Conservation (phyloP, 2,797 vertebrate species). For the Gobionotothen gibberifrons region DNA sequence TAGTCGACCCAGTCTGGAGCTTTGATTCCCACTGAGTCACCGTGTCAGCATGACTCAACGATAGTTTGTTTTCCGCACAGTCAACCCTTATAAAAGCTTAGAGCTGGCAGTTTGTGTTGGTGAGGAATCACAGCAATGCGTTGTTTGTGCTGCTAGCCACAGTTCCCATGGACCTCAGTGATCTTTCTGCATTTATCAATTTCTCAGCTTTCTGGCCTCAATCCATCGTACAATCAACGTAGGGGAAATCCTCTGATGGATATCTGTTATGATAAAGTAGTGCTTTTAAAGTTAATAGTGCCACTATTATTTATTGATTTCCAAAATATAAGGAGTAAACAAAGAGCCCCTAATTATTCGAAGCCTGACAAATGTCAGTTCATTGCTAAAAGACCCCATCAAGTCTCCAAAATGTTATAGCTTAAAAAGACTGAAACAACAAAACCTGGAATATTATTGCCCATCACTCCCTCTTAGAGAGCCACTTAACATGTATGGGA, state of each 20-base stretch:
- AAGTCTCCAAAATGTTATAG: neutral
- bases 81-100: constrained; percentile 26
- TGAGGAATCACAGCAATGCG: constrained; percentile 31
- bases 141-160: constrained; percentile 26
- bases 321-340: constrained; percentile 5
- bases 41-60: constrained; percentile 22
- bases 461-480: neutral
- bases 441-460: neutral
- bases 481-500: no score
- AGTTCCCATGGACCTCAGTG: constrained; percentile 34
- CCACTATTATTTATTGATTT: neutral
- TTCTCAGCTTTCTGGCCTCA: constrained; percentile 6
- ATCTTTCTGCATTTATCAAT: constrained; percentile 27
- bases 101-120: constrained; percentile 31
- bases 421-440: neutral
- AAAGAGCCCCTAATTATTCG: neutral
- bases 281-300: constrained; percentile 18
- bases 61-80: constrained; percentile 38
- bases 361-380: constrained; percentile 7
- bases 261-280: constrained; percentile 12
- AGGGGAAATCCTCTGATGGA: constrained; percentile 24
- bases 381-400: no score
- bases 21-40: constrained; percentile 44
- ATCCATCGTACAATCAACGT: constrained; percentile 10
- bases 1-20: neutral